phyloP scores from a whole-genome alignment of 2,888 invertebrate genomes.

The Hydriomena furcata region DNA sequence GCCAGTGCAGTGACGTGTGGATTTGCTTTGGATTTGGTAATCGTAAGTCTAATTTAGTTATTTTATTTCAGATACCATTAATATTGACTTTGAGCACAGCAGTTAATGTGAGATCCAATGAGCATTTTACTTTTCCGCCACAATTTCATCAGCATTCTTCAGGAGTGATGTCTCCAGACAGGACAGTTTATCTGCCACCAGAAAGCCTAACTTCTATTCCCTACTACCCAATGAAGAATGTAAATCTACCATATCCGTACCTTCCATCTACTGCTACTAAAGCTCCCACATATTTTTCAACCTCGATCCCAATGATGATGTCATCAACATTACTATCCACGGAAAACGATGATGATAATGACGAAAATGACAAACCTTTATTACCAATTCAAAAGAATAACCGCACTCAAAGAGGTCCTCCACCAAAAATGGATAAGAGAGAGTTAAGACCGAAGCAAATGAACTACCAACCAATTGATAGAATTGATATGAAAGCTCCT shows the following conservation, averaged over 20 bases:
- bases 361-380: constrained; percentile 43
- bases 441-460: constrained; percentile 52
- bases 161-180: constrained; percentile 58
- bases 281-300: constrained; percentile 58
- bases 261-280: constrained; percentile 65
- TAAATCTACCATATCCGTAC: constrained; percentile 62
- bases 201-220: constrained; percentile 67
- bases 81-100: constrained; percentile 52
- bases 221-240: constrained; percentile 62
- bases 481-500: constrained; percentile 60
- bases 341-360: constrained; percentile 54
- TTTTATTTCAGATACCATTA: constrained; percentile 67
- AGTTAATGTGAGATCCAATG: constrained; percentile 53
- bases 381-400: constrained; percentile 42
- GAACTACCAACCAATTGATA: constrained; percentile 60
- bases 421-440: constrained; percentile 45
- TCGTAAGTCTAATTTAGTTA: constrained; percentile 46
- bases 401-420: constrained; percentile 44
- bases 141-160: constrained; percentile 59
- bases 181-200: constrained; percentile 67
- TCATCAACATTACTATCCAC: constrained; percentile 57
- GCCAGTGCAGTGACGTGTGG: constrained; percentile 46
- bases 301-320: constrained; percentile 59
- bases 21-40: constrained; percentile 39
- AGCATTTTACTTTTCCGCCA: constrained; percentile 63